Percentiles rank a stretch among this genome's conserved stretches.
Conservation (phyloP, 2,888 invertebrate species). For the Gastracanthus pulcherrimus region DNA sequence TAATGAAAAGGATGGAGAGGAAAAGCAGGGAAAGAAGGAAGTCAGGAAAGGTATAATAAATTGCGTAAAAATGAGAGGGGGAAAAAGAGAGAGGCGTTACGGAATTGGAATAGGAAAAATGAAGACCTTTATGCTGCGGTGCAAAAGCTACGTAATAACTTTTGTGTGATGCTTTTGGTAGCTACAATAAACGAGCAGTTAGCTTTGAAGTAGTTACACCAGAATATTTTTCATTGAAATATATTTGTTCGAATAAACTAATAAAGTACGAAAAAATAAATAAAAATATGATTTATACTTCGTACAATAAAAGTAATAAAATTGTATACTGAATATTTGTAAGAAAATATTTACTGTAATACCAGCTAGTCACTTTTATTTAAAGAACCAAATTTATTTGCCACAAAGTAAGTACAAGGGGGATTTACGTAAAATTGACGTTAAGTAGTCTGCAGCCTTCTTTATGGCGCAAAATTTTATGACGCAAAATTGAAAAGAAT, state of each 20-base stretch:
- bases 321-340: too few species aligned
- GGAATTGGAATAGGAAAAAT: background rate
- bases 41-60: background rate
- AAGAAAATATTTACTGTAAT: too few species aligned
- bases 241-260: too few species aligned
- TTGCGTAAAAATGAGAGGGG: background rate
- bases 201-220: background rate
- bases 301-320: background rate
- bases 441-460: background rate
- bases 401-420: background rate
- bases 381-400: background rate
- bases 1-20: slow-evolving; percentile 23
- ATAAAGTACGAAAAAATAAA: too few species aligned
- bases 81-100: slow-evolving; percentile 1
- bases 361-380: too few species aligned
- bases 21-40: background rate
- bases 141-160: background rate
- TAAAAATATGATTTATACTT: too few species aligned
- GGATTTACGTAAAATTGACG: background rate
- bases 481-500: background rate
- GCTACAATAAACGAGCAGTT: background rate
- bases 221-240: background rate
- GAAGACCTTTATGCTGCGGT: background rate
- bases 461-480: background rate
- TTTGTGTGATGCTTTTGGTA: background rate